Base-by-base conservation (phyloP, 2,113 vertebrate species). In the Todiramphus chloris region DNA sequence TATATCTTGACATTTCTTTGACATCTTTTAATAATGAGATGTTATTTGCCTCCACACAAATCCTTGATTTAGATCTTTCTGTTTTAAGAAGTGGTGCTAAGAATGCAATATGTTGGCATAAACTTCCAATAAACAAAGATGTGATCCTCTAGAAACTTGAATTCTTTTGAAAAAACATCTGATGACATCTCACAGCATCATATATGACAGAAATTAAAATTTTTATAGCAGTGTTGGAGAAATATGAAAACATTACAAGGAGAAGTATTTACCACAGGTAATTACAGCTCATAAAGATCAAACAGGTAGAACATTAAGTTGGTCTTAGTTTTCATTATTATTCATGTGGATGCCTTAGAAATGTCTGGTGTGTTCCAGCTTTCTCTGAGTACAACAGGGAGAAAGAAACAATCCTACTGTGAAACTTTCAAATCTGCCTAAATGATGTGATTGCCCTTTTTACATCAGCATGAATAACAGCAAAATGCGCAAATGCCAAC, bases 131-230 rank as follows among this genome's bases (percentile, higher is more conserved):
- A 59, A 79, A 51, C 12, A 60, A 67, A 70, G 11, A 25, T 50
- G 7, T 33, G 9, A 56, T 64, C 30, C 33, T 46, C 25, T 5
- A 79, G 43, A 84, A 83, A 10, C 33, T 30, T 51, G 77, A 37
- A 10, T 27, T 62, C 0, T 0, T 46, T 72, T 87, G 31, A 39
- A 69, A 78, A 84, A 75, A 20, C 3, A 15, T 3, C 6, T 0
- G 1, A 7, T 55, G 33, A 91, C 85, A 74, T 62, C 19, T 72
- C 33, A 66, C 6, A 39, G 13, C 8, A 31, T 50, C 16, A 10
- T 48, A 37, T n/a, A n/a, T 12, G 8, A 28, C 13, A 84, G 8
- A 19, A 81, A 89, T 67, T 75, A 70, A 70, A 96, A 70, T 63
- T 18, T 64, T 77, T 13, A 21, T 7, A 64, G 4, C 15, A 53